Evolutionary conservation across 2,888 invertebrate species (phyloP).

Genomic region (Nephrotoma appendiculata): DNA sequence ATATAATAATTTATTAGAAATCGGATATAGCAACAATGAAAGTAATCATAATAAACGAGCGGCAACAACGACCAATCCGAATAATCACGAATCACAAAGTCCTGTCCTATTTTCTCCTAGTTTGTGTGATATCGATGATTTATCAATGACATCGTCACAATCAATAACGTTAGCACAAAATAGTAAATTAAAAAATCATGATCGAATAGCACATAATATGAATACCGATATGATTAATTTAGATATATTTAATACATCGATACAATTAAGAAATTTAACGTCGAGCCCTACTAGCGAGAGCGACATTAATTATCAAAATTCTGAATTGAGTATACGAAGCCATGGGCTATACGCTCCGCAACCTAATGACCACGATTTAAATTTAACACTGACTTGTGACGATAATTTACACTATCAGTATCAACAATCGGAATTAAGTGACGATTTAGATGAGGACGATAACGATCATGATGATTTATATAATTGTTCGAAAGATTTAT

Average conservation of each 20-base stretch:
- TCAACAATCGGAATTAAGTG: constrained; percentile 30
- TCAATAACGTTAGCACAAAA: constrained; percentile 2
- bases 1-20: constrained; percentile 14
- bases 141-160: constrained; percentile 12
- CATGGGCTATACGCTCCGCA: constrained; percentile 48
- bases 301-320: constrained; percentile 49
- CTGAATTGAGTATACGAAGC: constrained; percentile 47
- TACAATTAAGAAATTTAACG: constrained; percentile 15
- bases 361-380: constrained; percentile 37
- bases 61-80: constrained; percentile 5
- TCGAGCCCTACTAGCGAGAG: constrained; percentile 40
- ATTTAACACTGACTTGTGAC: constrained; percentile 34
- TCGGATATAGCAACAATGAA: background rate
- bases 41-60: background rate
- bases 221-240: background rate
- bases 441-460: constrained; percentile 18
- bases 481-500: constrained; percentile 17
- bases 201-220: background rate
- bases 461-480: constrained; percentile 28
- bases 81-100: constrained; percentile 9
- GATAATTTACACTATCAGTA: constrained; percentile 23
- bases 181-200: background rate
- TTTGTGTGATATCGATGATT: constrained; percentile 19
- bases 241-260: constrained; percentile 16
- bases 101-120: constrained; percentile 20